Conservation (phyloP, 2,797 vertebrate species). For the Dermochelys coriacea region DNA sequence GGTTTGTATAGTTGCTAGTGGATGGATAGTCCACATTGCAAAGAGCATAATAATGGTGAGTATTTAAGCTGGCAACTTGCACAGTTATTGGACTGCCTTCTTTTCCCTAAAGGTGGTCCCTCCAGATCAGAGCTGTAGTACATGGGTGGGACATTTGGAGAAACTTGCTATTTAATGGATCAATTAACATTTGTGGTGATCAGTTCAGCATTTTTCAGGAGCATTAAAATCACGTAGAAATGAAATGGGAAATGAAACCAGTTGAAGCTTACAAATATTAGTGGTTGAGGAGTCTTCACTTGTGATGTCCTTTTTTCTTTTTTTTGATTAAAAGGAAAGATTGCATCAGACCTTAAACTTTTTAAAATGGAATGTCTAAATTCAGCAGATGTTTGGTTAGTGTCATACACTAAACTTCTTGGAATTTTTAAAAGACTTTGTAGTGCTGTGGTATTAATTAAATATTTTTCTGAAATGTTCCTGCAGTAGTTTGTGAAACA, state of each 20-base stretch:
- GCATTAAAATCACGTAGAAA: not conserved
- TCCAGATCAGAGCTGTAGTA: not conserved
- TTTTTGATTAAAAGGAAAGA: not conserved
- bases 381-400: not conserved
- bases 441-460: not conserved
- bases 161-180: not conserved
- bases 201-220: not conserved
- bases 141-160: not conserved
- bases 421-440: not conserved
- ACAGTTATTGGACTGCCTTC: not conserved
- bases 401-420: not conserved
- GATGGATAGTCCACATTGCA: not conserved
- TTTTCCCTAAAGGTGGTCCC: not conserved
- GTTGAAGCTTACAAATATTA: not conserved
- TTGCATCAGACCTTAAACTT: not conserved
- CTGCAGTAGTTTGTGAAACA: not conserved
- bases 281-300: not conserved
- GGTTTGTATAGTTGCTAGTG: not conserved
- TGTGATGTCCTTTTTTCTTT: not conserved
- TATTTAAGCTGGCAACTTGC: not conserved
- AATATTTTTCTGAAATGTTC: not conserved
- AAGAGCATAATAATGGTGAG: not conserved
- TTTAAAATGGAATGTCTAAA: not conserved
- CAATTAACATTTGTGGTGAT: not conserved
- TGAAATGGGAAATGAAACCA: not conserved